Conservation (phyloP, 2,888 invertebrate species). For the Bellardia bayeri region DNA sequence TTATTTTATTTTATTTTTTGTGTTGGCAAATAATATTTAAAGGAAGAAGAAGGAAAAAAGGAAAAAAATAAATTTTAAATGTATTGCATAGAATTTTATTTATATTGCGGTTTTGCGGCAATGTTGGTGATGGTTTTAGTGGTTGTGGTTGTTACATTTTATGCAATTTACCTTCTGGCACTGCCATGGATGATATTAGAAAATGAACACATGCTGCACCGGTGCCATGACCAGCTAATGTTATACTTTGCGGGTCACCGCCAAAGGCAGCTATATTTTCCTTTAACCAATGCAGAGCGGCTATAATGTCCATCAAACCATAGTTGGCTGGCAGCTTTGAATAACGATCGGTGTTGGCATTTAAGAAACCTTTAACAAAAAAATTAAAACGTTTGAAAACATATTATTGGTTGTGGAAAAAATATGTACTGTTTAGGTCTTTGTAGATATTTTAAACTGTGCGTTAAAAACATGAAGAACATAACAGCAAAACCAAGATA, state of each 20-base stretch:
- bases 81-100: constrained; percentile 33
- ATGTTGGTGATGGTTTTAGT: neutral
- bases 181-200: constrained; percentile 96
- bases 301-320: constrained; percentile 99
- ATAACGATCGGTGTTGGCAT: constrained; percentile 94
- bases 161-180: constrained; percentile 91
- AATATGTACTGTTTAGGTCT: too few species aligned
- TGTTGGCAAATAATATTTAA: neutral
- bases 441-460: too few species aligned
- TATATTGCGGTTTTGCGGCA: constrained; percentile 35
- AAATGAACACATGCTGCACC: constrained; percentile 98
- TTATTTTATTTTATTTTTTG: neutral
- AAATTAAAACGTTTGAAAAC: neutral
- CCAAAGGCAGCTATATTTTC: constrained; percentile 98
- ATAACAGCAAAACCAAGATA: too few species aligned
- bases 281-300: constrained; percentile 97
- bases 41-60: neutral
- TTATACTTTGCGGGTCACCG: constrained; percentile 96
- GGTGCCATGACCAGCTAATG: constrained; percentile 97
- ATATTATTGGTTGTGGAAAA: neutral
- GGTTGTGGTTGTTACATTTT: neutral
- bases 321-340: constrained; percentile 96
- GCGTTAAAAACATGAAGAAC: too few species aligned
- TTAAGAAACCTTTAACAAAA: constrained; percentile 90
- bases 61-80: constrained; percentile 18